Evolutionary conservation across 2,888 invertebrate species (phyloP), one percentile per base, ranked within the genome.

Genomic region (Notocelia uddmanniana): DNA sequence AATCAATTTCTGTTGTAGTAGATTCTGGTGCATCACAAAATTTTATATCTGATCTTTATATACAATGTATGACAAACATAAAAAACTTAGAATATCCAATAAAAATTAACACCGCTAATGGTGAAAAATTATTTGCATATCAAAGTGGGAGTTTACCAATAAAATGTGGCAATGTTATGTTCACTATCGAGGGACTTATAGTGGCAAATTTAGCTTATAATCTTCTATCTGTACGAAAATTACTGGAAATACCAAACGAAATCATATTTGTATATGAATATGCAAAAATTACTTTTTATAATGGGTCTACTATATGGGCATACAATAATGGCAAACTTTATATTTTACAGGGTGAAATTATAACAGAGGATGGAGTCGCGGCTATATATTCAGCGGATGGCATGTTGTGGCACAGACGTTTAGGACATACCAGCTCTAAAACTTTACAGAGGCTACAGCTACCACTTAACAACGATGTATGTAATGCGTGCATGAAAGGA

Each of bases 231-330:
- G 48, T 48, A 26, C 26, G 26, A 26, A 48, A 48, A 48, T 3
- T 48, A n/a, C 48, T 48, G 15, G 48, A 48, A 48, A 48, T 8
- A 48, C n/a, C 48, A 48, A 48, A 48, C 2, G n/a, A 48, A n/a
- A n/a, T n/a, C n/a, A n/a, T n/a, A n/a, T n/a, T n/a, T n/a, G n/a
- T n/a, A n/a, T n/a, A n/a, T n/a, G n/a, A 48, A 48, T 48, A 48
- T 48, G 48, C 48, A 3, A 48, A 18, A 48, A 48, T 48, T 48
- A 48, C 48, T 8, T 31, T 48, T 48, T 48, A 5, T n/a, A 48
- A 48, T 48, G 48, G 48, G 48, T 48, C 48, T n/a, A 48, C n/a
- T 48, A n/a, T 48, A 48, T 48, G 48, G 48, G 48, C 48, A 48
- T n/a, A 48, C n/a, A 50, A 50, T 18, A 50, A 50, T 18, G 48